Evolutionary conservation across 2,888 invertebrate species (phyloP).

Genomic region (Pilophorus perplexus): DNA sequence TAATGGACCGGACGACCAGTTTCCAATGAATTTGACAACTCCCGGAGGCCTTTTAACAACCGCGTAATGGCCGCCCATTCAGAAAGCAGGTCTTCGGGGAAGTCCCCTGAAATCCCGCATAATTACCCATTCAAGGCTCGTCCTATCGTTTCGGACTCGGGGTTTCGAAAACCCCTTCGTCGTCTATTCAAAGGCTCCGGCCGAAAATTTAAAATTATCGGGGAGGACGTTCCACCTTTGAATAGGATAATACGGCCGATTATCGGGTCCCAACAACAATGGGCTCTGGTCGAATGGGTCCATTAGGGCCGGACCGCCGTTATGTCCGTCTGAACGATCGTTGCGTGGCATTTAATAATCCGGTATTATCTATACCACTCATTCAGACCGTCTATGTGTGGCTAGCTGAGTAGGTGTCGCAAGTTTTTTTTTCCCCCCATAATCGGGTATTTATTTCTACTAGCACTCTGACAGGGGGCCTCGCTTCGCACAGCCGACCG

Average conservation of each 20-base stretch:
- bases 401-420: too few species aligned
- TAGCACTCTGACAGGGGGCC: too few species aligned
- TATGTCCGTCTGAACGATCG: background rate
- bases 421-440: too few species aligned
- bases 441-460: too few species aligned
- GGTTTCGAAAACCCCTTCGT: background rate
- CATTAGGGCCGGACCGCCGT: constrained; percentile 15
- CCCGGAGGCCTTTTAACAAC: constrained; percentile 18
- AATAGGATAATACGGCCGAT: constrained; percentile 8
- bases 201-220: constrained; percentile 25
- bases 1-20: constrained; percentile 40
- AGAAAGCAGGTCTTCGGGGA: background rate
- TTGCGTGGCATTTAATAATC: constrained; percentile 29
- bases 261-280: background rate
- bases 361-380: constrained; percentile 11
- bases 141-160: constrained; percentile 18
- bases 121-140: constrained; percentile 35
- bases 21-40: constrained; percentile 41
- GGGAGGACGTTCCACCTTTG: constrained; percentile 12
- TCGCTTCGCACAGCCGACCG: too few species aligned
- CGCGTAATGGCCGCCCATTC: constrained; percentile 26
- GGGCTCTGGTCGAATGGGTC: constrained; percentile 6
- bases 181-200: constrained; percentile 26
- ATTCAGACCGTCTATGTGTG: too few species aligned
- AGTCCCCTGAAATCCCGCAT: constrained; percentile 5